Conservation (phyloP, 2,797 vertebrate species). For the Oreortyx pictus region DNA sequence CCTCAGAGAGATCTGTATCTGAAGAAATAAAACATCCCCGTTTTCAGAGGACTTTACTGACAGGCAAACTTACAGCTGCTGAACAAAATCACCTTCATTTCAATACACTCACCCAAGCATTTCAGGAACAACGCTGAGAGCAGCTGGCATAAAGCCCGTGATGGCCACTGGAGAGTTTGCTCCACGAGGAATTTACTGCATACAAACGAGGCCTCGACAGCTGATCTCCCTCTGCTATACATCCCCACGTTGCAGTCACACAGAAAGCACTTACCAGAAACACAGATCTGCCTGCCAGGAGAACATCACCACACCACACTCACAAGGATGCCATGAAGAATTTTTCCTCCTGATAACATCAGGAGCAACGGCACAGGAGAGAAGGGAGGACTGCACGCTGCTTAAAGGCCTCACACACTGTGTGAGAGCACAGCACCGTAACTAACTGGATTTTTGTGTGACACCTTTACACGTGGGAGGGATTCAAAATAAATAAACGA, state of each 20-base stretch:
- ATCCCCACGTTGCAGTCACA: background rate
- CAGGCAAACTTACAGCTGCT: background rate
- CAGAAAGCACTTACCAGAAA: background rate
- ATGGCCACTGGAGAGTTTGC: background rate
- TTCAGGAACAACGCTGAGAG: background rate
- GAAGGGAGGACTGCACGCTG: background rate
- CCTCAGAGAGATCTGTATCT: background rate
- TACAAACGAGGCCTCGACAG: background rate
- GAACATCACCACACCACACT: background rate
- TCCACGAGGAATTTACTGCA: background rate
- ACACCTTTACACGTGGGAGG: background rate
- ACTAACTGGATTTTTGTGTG: background rate
- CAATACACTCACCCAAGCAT: background rate
- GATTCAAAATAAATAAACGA: background rate
- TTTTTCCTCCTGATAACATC: background rate
- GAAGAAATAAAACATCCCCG: background rate
- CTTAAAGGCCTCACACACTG: background rate
- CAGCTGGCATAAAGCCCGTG: background rate
- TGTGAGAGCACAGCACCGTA: background rate
- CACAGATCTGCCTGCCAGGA: background rate
- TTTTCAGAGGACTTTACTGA: background rate
- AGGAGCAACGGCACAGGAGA: background rate
- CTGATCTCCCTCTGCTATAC: background rate
- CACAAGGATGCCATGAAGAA: background rate
- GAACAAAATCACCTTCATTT: background rate